phyloP scores from a whole-genome alignment of 2,113 vertebrate genomes.

The Trematomus loennbergii region DNA sequence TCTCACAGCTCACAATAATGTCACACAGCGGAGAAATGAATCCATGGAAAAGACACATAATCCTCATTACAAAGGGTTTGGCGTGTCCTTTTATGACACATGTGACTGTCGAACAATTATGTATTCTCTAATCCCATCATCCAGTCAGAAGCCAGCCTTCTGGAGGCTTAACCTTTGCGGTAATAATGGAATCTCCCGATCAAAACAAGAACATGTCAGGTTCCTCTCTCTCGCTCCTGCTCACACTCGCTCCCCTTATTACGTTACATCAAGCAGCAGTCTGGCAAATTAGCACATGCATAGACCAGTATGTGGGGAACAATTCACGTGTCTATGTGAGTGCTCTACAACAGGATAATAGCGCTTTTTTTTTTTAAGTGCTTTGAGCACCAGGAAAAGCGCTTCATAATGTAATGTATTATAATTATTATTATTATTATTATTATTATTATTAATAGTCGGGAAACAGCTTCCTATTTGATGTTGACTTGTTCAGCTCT shows the following conservation, averaged over 20 bases:
- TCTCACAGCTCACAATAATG: slow-evolving; percentile 65
- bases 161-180: slow-evolving; percentile 68
- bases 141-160: slow-evolving; percentile 61
- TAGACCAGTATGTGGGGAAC: slow-evolving; percentile 26
- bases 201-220: slow-evolving; percentile 66
- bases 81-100: slow-evolving; percentile 77
- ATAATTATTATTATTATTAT: too few relatives aligned
- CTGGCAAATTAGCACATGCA: slow-evolving; percentile 41
- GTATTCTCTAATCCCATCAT: slow-evolving; percentile 76
- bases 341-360: slow-evolving; percentile 41
- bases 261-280: slow-evolving; percentile 28
- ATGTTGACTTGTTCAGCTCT: slow-evolving; percentile 53
- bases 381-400: too few relatives aligned
- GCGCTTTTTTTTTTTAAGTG: too few relatives aligned
- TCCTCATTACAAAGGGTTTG: slow-evolving; percentile 81
- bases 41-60: slow-evolving; percentile 83
- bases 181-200: slow-evolving; percentile 68
- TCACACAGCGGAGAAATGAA: slow-evolving; percentile 77
- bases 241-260: slow-evolving; percentile 34
- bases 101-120: slow-evolving; percentile 80
- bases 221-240: slow-evolving; percentile 12
- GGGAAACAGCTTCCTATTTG: slow-evolving; percentile 28
- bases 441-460: slow-evolving; percentile 6
- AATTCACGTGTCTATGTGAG: slow-evolving; percentile 25
- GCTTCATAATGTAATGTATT: too few relatives aligned